phyloP scores from a whole-genome alignment of 2,888 invertebrate genomes.

The Platypus cylindrus region DNA sequence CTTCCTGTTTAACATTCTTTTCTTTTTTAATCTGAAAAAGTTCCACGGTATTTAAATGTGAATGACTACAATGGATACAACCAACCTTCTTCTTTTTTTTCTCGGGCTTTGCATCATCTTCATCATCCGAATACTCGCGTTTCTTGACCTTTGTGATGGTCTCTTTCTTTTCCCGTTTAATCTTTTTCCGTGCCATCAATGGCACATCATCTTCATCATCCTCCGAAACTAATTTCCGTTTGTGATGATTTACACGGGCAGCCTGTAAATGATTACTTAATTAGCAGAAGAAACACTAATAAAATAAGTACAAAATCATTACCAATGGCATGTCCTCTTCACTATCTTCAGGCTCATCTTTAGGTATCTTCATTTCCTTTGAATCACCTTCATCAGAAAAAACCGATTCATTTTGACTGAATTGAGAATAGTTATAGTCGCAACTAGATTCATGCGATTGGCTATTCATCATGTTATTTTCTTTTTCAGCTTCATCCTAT shows the following conservation, averaged over 20 bases:
- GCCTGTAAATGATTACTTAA: conserved; percentile 19
- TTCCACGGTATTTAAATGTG: too few relatives aligned
- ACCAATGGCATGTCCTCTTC: conserved; percentile 70
- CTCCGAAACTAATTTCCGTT: conserved; percentile 44
- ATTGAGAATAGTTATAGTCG: conserved; percentile 59
- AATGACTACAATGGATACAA: neutral
- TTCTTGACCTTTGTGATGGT: conserved; percentile 41
- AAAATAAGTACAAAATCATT: conserved; percentile 19
- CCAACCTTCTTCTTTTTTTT: conserved; percentile 33
- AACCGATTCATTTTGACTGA: conserved; percentile 39
- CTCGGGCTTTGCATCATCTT: conserved; percentile 44
- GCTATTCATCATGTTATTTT: conserved; percentile 6
- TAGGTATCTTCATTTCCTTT: conserved; percentile 27
- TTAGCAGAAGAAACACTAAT: neutral
- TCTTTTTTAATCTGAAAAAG: conserved; percentile 24
- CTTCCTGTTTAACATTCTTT: conserved; percentile 20
- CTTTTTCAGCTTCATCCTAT: conserved; percentile 23
- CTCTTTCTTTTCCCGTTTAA: conserved; percentile 43
- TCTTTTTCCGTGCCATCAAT: conserved; percentile 51
- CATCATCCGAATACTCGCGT: conserved; percentile 35
- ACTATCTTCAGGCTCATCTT: conserved; percentile 36
- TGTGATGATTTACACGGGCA: conserved; percentile 22
- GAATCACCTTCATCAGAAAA: conserved; percentile 24
- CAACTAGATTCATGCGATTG: conserved; percentile 36
- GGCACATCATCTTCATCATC: conserved; percentile 50